Conservation (phyloP, 1,140 invertebrate genomes). For the Trichomalopsis sarcophagae region DNA sequence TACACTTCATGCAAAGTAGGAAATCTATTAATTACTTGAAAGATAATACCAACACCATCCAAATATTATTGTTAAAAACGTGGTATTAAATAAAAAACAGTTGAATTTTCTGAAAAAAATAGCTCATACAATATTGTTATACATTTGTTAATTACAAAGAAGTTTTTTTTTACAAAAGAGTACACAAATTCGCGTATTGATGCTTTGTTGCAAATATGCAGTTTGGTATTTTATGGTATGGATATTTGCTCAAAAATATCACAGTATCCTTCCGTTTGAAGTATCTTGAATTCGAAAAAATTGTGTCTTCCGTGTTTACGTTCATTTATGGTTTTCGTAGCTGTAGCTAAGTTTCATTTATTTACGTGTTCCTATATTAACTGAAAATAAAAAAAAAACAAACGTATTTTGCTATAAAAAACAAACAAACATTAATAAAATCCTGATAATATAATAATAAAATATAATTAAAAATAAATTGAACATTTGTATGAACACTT, state of each 20-base stretch:
- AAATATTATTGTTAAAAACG: background rate
- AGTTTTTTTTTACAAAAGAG: background rate
- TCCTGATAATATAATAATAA: background rate
- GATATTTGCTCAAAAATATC: background rate
- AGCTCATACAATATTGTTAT: conserved; percentile 1
- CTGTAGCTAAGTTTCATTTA: background rate
- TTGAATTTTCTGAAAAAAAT: conserved; percentile 9
- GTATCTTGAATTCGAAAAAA: background rate
- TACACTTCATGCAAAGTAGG: conserved; percentile 36
- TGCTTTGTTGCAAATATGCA: no score
- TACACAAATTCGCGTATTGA: background rate
- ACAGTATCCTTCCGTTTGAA: background rate
- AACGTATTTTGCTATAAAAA: background rate
- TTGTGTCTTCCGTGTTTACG: background rate
- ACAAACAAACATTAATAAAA: background rate
- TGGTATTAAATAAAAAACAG: conserved; percentile 6
- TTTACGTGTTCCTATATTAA: background rate
- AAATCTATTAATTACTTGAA: conserved; percentile 28
- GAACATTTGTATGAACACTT: background rate
- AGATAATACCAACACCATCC: conserved; percentile 45
- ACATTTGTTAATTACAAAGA: background rate
- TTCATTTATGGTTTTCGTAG: background rate
- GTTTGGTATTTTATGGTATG: no score
- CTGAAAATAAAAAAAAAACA: background rate
- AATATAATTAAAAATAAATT: background rate